These are phyloP conservation scores for Hyperoplus lanceolatus DNA, from an alignment of 2,797 vertebrate species.

Conservation along the genomic window DNA sequence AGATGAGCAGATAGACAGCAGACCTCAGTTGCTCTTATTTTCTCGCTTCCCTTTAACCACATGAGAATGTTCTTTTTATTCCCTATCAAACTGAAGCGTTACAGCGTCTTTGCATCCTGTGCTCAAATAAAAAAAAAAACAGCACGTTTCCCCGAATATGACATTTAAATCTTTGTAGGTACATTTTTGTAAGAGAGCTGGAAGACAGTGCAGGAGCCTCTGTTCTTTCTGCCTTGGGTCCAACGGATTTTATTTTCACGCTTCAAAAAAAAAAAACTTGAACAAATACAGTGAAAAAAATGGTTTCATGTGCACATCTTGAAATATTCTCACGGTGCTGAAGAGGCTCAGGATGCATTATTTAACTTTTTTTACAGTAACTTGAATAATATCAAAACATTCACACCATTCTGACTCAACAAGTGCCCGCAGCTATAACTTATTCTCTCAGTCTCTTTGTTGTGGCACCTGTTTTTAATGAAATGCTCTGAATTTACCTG, in stretches of 20 bases:
- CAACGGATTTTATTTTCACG: slow-evolving; percentile 46
- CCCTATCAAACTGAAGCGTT: slow-evolving; percentile 50
- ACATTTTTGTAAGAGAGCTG: slow-evolving; percentile 15
- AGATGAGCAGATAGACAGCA: slow-evolving; percentile 45
- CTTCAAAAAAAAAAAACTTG: slow-evolving; percentile 12
- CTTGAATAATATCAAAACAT: slow-evolving; percentile 86
- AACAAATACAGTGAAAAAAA: slow-evolving; percentile 27
- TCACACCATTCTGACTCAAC: slow-evolving; percentile 82
- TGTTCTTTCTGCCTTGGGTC: slow-evolving; percentile 19
- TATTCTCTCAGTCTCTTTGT: slow-evolving; percentile 82
- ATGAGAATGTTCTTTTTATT: slow-evolving; percentile 51
- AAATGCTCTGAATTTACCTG: slow-evolving; percentile 89
- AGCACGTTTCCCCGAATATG: slow-evolving; percentile 71
- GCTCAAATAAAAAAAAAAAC: slow-evolving; percentile 18
- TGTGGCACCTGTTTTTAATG: slow-evolving; percentile 89
- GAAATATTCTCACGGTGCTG: slow-evolving; percentile 72
- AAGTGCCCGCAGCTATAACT: slow-evolving; percentile 79
- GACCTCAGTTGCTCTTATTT: slow-evolving; percentile 30
- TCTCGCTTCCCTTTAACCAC: slow-evolving; percentile 62
- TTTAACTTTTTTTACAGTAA: slow-evolving; percentile 78
- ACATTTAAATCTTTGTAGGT: slow-evolving; percentile 69
- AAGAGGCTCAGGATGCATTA: slow-evolving; percentile 32
- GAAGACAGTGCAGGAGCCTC: slow-evolving; percentile 18
- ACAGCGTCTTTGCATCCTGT: slow-evolving; percentile 61
- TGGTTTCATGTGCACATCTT: slow-evolving; percentile 47